Evolutionary conservation across 2,888 invertebrate genomes (phyloP).

Genomic region (Temnothorax unifasciatus): DNA sequence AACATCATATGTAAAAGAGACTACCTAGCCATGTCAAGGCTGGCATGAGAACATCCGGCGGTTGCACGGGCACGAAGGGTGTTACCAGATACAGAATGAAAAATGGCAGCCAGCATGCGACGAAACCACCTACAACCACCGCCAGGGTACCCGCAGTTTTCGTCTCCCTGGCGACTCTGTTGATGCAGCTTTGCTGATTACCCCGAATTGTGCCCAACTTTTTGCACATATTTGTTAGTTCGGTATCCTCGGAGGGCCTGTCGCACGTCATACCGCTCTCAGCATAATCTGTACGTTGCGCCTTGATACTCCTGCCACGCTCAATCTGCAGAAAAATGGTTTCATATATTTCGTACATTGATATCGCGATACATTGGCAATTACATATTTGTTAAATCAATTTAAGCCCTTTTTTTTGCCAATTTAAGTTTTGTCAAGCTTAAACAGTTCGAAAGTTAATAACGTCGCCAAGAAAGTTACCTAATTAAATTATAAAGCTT

Average conservation of each 20-base stretch:
- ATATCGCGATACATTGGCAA: neutral
- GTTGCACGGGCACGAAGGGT: constrained; percentile 90
- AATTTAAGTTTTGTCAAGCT: neutral
- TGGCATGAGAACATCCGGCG: constrained; percentile 88
- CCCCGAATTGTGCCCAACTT: constrained; percentile 75
- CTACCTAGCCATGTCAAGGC: constrained; percentile 93
- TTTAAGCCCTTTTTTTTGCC: neutral
- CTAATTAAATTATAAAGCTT: neutral
- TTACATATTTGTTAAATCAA: neutral
- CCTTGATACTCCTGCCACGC: constrained; percentile 70
- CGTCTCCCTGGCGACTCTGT: constrained; percentile 90
- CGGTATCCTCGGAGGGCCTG: constrained; percentile 65
- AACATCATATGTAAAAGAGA: neutral
- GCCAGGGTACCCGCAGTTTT: constrained; percentile 96
- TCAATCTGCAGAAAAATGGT: constrained; percentile 64
- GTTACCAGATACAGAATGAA: constrained; percentile 94
- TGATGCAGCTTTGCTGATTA: constrained; percentile 83
- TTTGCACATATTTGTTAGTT: constrained; percentile 68
- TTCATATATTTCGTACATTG: neutral
- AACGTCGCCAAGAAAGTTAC: neutral
- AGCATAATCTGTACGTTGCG: constrained; percentile 63
- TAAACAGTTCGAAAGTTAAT: neutral
- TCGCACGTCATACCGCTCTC: constrained; percentile 61
- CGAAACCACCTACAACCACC: constrained; percentile 95
- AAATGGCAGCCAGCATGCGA: constrained; percentile 96